Evolutionary conservation across 2,888 invertebrate species (phyloP).

Genomic region (Dynastes hyllus): DNA sequence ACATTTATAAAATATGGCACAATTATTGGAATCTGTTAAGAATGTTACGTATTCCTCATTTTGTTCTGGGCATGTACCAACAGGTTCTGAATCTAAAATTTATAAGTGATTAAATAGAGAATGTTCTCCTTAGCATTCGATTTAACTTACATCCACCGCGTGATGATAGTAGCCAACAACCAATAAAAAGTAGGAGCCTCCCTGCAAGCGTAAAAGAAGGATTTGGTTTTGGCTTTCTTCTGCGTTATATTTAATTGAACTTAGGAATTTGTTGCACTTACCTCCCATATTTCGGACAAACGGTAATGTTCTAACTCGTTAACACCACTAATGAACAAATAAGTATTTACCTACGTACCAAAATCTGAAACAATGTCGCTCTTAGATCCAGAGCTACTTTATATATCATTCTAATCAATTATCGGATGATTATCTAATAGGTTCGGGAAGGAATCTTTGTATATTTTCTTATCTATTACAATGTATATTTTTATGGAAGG

Average conservation of each 20-base stretch:
- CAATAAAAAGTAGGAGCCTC: not conserved
- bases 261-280: not conserved
- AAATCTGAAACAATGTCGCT: not conserved
- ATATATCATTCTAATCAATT: not conserved
- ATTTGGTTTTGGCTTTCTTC: not conserved
- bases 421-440: not conserved
- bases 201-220: not conserved
- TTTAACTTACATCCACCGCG: not conserved
- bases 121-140: too few species aligned
- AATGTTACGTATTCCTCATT: slow-evolving; percentile 26
- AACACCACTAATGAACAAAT: not conserved
- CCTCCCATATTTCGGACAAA: slow-evolving; percentile 13
- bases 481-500: not conserved
- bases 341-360: not conserved
- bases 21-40: slow-evolving; percentile 16
- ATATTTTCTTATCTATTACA: slow-evolving; percentile 1
- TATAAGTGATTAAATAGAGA: too few species aligned
- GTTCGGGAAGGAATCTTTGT: not conserved
- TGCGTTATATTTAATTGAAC: too few species aligned
- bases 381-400: not conserved
- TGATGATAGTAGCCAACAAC: not conserved
- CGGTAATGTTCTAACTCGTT: not conserved
- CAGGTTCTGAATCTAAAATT: slow-evolving; percentile 11
- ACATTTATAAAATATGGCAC: slow-evolving; percentile 37
- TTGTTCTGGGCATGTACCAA: slow-evolving; percentile 23